phyloP scores from a whole-genome alignment of 2,797 vertebrate genomes.

The Simalia tracyae region DNA sequence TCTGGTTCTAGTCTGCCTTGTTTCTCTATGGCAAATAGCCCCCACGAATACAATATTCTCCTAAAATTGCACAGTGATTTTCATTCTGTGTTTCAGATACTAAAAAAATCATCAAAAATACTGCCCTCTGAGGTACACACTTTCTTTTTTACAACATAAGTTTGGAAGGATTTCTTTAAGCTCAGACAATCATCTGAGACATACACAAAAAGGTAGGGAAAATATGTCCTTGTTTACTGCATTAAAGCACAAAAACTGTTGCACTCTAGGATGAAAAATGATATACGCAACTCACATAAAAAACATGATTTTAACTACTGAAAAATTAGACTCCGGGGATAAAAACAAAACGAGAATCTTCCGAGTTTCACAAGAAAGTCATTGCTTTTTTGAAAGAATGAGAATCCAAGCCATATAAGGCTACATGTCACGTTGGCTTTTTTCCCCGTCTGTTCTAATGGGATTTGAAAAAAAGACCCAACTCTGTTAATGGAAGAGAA shows the following conservation, averaged over 20 bases:
- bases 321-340: neutral
- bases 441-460: neutral
- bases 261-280: neutral
- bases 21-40: neutral
- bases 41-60: neutral
- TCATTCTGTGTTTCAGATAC: constrained; percentile 19
- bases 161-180: constrained; percentile 14
- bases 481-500: neutral
- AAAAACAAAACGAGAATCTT: neutral
- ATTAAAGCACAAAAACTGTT: neutral
- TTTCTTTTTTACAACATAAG: constrained; percentile 14
- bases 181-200: neutral
- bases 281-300: neutral
- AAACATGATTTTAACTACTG: neutral
- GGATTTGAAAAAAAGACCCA: neutral
- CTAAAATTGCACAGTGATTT: constrained; percentile 15
- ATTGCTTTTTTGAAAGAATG: neutral
- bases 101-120: constrained; percentile 5
- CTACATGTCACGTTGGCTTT: neutral
- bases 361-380: neutral
- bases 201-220: neutral
- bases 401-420: neutral
- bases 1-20: neutral
- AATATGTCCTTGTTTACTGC: constrained; percentile 11
- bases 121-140: neutral